These are phyloP conservation scores for Callithrix jacchus DNA, from an alignment of 2,113 vertebrate genomes.

Conservation along the genomic window DNA sequence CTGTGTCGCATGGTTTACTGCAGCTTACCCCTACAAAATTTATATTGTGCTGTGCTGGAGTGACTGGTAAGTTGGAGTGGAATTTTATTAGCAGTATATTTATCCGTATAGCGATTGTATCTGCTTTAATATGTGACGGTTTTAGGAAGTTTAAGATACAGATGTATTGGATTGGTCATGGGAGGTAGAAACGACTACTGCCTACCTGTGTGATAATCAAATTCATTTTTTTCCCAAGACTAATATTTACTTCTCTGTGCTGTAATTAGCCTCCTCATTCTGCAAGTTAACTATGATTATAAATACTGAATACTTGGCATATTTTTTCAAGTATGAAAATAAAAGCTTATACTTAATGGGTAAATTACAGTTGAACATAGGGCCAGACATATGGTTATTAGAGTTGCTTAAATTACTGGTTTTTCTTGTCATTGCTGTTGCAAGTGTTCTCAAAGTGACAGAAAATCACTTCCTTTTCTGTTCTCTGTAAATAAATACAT, in stretches of 20 bases:
- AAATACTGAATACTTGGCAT: conserved; percentile 74
- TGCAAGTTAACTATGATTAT: conserved; percentile 69
- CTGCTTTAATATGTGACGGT: conserved; percentile 44
- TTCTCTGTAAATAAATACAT: conserved; percentile 16
- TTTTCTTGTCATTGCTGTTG: conserved; percentile 65
- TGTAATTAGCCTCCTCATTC: conserved; percentile 72
- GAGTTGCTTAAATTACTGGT: conserved; percentile 67
- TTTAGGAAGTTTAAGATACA: conserved; percentile 27
- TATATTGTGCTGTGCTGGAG: conserved; percentile 10
- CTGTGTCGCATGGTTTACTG: neutral
- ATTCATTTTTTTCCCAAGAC: conserved; percentile 68
- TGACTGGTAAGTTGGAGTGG: neutral
- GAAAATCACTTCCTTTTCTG: conserved; percentile 55
- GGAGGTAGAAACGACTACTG: neutral
- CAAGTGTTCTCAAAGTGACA: conserved; percentile 69
- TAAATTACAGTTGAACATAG: conserved; percentile 67
- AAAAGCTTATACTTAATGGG: conserved; percentile 75
- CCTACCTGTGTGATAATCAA: conserved; percentile 42
- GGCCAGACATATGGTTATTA: conserved; percentile 78
- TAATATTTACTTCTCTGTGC: conserved; percentile 57
- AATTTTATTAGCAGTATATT: conserved; percentile 57
- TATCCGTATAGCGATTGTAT: conserved; percentile 17
- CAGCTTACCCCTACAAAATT: neutral
- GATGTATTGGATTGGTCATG: conserved; percentile 1
- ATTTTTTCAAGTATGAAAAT: conserved; percentile 77